A percentile compares a stretch with the other conserved stretches of the same genome.
These are phyloP conservation scores for Meleagris gallopavo DNA, from an alignment of 2,113 vertebrate genomes.

Conservation along the genomic window DNA sequence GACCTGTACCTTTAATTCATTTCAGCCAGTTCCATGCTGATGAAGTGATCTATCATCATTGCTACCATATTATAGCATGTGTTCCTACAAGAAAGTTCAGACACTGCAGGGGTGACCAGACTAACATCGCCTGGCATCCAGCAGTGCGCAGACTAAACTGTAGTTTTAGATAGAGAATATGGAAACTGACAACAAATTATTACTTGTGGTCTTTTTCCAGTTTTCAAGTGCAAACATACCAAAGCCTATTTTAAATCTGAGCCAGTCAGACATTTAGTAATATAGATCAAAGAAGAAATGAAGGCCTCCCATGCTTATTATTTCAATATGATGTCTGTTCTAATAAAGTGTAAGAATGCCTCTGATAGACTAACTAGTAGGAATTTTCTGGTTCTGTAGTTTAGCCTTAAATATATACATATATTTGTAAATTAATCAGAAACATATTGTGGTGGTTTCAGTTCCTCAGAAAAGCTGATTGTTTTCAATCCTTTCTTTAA, in stretches of 20 bases:
- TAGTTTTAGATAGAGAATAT: conserved; percentile 79
- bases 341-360: conserved; percentile 80
- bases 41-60: conserved; percentile 86
- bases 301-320: conserved; percentile 83
- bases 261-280: conserved; percentile 79
- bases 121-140: conserved; percentile 57
- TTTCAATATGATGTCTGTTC: conserved; percentile 84
- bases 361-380: conserved; percentile 74
- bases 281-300: conserved; percentile 79
- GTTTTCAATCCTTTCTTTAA: conserved; percentile 80
- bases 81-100: conserved; percentile 79
- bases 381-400: conserved; percentile 78
- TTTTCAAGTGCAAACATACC: conserved; percentile 81
- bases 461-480: conserved; percentile 77
- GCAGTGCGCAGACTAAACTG: conserved; percentile 80
- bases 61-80: conserved; percentile 48
- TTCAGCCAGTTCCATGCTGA: conserved; percentile 74
- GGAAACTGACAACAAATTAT: conserved; percentile 82
- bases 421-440: conserved; percentile 85
- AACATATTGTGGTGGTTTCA: conserved; percentile 79
- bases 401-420: conserved; percentile 81
- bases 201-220: conserved; percentile 78
- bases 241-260: conserved; percentile 81
- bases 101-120: conserved; percentile 77
- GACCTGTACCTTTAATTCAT: conserved; percentile 80